Evolutionary conservation across 1,140 invertebrate species (phyloP), one percentile per base, ranked within the genome.

Genomic region (Phocides pigmalion): DNA sequence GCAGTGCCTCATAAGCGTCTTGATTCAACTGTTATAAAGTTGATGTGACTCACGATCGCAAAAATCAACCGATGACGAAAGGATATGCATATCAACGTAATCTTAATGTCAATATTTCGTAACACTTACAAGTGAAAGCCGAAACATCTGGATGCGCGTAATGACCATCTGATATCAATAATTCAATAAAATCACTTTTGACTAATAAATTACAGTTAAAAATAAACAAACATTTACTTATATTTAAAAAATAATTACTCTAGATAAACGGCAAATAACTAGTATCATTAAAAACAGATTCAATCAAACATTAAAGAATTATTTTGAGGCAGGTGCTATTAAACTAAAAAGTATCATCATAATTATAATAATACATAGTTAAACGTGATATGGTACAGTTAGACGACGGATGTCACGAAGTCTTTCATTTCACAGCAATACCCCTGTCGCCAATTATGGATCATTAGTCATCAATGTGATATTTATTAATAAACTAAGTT

Each of bases 351-450:
- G 5, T 44, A 17, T n/a, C n/a, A n/a, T n/a, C 41, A 19, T 19
- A 44, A 16, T 14, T 12, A 47, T 14, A 39, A 17, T 39, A 39
- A 35, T 32, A 16, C 14, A 32, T 16, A 50, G 47, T 50, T 47
- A 17, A 54, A 49, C 39, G 35, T 62, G 49, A 73, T 67, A 72
- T 62, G 56, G 63, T 70, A 83, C 86, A 81, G 84, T 87, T 87
- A 89, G 68, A 20, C 58, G 58, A 73, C 84, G 84, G 83, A 89
- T 87, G 87, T 89, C 87, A 89, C 87, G 86, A 73, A 66, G 76
- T 80, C 76, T 16, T 82, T 85, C 79, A 86, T 79, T 81, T 74
- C 70, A 75, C 66, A 76, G 74, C 76, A 84, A 89, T 86, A 87
- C 76, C 80, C 79, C 74, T 83, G 82, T 76, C 70, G 66, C 87